Conservation (phyloP, 2,113 vertebrate genomes). For the Bubo scandiacus region DNA sequence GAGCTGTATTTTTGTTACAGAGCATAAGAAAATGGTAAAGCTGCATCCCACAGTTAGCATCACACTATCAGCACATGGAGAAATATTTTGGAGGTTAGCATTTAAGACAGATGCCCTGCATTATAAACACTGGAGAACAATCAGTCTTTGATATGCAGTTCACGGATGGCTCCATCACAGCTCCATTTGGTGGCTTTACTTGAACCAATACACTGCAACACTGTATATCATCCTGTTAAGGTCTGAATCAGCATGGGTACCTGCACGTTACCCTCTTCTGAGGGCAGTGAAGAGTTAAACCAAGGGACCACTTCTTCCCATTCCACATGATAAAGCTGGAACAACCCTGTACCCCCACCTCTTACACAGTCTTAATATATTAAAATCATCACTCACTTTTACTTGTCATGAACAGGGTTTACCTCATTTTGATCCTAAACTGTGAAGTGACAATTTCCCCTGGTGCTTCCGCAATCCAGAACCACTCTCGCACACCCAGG, state of each 20-base stretch:
- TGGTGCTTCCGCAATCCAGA: background rate
- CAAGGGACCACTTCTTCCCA: background rate
- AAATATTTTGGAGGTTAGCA: conserved; percentile 9
- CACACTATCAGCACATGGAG: background rate
- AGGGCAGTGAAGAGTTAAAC: background rate
- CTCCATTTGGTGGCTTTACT: background rate
- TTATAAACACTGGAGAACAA: background rate
- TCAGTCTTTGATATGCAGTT: background rate
- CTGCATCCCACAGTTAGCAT: background rate
- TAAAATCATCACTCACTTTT: background rate
- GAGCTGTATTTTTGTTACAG: background rate
- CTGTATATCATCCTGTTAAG: background rate
- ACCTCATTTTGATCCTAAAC: background rate
- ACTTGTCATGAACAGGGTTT: background rate
- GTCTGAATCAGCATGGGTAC: background rate
- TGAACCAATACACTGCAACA: background rate
- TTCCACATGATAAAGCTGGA: fast-evolving
- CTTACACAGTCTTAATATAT: background rate
- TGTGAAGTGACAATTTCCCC: background rate
- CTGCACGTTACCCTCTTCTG: background rate
- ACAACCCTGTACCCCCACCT: background rate
- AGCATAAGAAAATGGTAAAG: background rate
- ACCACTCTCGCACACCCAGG: fast-evolving
- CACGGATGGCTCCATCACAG: background rate
- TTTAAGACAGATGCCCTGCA: background rate